phyloP scores from a whole-genome alignment of 2,797 vertebrate species.

The Aulostomus chinensis region DNA sequence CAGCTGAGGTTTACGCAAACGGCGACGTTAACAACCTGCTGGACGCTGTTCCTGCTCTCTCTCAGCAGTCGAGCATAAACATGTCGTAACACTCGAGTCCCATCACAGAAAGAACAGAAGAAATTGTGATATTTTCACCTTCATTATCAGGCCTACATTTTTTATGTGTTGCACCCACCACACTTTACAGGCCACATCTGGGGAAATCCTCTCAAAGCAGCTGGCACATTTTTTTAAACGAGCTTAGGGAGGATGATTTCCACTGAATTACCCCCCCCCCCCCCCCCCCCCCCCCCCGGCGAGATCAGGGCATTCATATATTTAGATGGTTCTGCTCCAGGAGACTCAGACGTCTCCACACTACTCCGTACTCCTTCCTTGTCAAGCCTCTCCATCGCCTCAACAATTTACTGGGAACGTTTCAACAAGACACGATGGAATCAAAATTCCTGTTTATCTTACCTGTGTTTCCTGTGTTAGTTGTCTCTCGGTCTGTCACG shows the following conservation, averaged over 20 bases:
- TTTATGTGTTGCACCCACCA: fast-evolving
- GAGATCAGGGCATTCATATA: no score
- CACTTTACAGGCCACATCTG: slow-evolving; percentile 20
- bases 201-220: slow-evolving; percentile 1
- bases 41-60: no score
- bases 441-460: slow-evolving; percentile 6
- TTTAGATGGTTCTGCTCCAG: background rate
- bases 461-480: slow-evolving; percentile 32
- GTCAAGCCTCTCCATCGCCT: fast-evolving
- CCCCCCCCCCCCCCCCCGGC: no score
- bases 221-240: slow-evolving; percentile 6
- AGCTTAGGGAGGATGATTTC: background rate
- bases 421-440: background rate
- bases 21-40: no score
- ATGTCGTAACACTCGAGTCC: no score
- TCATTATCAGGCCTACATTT: background rate
- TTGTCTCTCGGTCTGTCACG: slow-evolving; percentile 10
- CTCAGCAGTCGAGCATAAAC: no score
- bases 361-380: background rate
- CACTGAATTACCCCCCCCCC: no score
- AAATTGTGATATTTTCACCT: no score
- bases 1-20: no score
- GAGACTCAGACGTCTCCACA: background rate
- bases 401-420: background rate
- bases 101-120: no score